phyloP scores from a whole-genome alignment of 2,888 invertebrate species.

The Phorcus lineatus region DNA sequence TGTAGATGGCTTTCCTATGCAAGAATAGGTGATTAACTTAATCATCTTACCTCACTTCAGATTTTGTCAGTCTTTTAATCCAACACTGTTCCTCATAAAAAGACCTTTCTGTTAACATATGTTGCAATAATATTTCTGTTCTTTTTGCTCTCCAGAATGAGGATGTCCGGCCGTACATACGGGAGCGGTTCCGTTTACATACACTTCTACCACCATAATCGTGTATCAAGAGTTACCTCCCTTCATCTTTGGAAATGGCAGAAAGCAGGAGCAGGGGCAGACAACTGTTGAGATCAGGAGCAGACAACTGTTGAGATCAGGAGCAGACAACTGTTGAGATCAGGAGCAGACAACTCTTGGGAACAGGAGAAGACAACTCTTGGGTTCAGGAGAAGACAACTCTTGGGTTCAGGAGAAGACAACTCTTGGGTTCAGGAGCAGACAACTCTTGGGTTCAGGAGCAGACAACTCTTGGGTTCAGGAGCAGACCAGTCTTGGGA shows the following conservation, averaged over 20 bases:
- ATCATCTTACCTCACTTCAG: too few species aligned
- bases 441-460: not conserved
- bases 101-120: too few species aligned
- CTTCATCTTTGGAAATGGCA: not conserved
- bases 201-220: slow-evolving; percentile 87
- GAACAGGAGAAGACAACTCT: not conserved
- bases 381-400: not conserved
- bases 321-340: not conserved
- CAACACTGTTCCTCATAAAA: not conserved
- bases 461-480: not conserved
- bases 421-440: not conserved
- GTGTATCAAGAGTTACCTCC: not conserved
- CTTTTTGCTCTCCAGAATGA: slow-evolving; percentile 82
- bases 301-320: not conserved
- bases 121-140: not conserved
- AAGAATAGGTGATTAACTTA: too few species aligned
- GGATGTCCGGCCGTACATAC: slow-evolving; percentile 93
- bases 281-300: not conserved
- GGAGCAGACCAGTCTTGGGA: too few species aligned
- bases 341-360: not conserved
- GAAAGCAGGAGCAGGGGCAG: not conserved
- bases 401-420: not conserved
- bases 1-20: too few species aligned
- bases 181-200: slow-evolving; percentile 92
- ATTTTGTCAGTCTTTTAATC: too few species aligned